Evolutionary conservation across 2,797 vertebrate species (phyloP).

Genomic region (Gymnoscopelus microlampas): DNA sequence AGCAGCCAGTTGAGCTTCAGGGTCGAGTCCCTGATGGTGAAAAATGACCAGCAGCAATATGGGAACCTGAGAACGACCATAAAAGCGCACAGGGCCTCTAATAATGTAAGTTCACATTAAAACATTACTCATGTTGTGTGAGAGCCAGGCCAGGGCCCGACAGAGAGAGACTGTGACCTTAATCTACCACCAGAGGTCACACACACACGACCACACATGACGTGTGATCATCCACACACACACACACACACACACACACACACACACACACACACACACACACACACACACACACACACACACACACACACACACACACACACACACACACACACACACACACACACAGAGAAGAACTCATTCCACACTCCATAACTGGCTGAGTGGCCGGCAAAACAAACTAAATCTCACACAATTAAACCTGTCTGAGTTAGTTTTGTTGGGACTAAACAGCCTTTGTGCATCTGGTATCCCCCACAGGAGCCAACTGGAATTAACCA

Average conservation of each 20-base stretch:
- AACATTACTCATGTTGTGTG: conserved; percentile 66
- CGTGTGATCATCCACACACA: not conserved
- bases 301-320: not conserved
- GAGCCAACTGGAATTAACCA: conserved; percentile 50
- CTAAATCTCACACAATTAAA: conserved; percentile 64
- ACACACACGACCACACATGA: conserved; percentile 14
- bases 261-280: not conserved
- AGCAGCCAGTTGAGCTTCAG: conserved; percentile 21
- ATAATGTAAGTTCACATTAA: conserved; percentile 56
- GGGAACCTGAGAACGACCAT: conserved; percentile 44
- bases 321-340: conserved; percentile 23
- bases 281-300: conserved; percentile 23
- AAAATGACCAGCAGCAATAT: conserved; percentile 43
- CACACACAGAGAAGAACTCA: conserved; percentile 39
- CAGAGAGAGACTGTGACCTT: conserved; percentile 63
- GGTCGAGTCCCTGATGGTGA: conserved; percentile 41
- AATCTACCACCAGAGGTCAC: conserved; percentile 66
- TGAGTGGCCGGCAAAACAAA: conserved; percentile 56
- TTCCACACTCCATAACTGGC: conserved; percentile 64
- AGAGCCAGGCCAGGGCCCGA: conserved; percentile 1
- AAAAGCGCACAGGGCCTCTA: conserved; percentile 29
- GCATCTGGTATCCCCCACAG: conserved; percentile 44
- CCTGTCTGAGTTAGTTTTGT: conserved; percentile 66
- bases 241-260: conserved; percentile 12
- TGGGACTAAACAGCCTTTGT: conserved; percentile 53